Base-by-base conservation (phyloP, 2,888 invertebrate species). In the Drosophila sordidula region DNA sequence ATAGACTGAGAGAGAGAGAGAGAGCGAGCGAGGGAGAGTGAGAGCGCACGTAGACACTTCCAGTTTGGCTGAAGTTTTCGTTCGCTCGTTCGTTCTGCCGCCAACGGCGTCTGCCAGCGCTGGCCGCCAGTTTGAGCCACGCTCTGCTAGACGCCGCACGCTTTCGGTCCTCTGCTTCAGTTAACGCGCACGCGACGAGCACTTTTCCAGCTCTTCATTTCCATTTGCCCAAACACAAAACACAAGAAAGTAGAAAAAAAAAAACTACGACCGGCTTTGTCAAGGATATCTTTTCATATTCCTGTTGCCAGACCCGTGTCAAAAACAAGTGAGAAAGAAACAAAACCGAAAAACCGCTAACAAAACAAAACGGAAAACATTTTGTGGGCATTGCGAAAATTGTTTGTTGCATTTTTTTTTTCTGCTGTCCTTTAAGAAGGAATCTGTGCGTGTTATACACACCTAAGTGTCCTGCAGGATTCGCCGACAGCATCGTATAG, bases 91-190 rank as follows among this genome's bases (percentile, higher is more conserved):
- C 54, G 44, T 51, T 55, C 68, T 58, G 63, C 46, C 49, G 51
- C 18, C 64, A 62, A n/a, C 66, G 46, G 49, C 64, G 76, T 68
- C 55, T 63, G 54, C 36, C 45, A 69, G 51, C 69, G 67, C 68
- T 76, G 82, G 80, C 75, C 86, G 80, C 86, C 85, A 90, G 89
- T 89, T 84, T 76, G 82, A 83, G 85, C 78, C 80, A 84, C 80
- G 80, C 88, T 89, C 78, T 90, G 74, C 73, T 80, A 80, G 87
- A 77, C 72, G 77, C 71, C 84, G 78, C 76, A 87, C 86, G 81
- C 74, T 77, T 77, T 76, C 70, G 77, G 68, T 78, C 72, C 63
- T 58, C 55, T 49, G 71, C 57, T 68, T 71, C 54, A 29, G 59
- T 12, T 25, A 50, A 51, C 70, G 73, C 73, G 77, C 77, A 77